Conservation (phyloP, 2,113 vertebrate species). For the Takifugu flavidus region DNA sequence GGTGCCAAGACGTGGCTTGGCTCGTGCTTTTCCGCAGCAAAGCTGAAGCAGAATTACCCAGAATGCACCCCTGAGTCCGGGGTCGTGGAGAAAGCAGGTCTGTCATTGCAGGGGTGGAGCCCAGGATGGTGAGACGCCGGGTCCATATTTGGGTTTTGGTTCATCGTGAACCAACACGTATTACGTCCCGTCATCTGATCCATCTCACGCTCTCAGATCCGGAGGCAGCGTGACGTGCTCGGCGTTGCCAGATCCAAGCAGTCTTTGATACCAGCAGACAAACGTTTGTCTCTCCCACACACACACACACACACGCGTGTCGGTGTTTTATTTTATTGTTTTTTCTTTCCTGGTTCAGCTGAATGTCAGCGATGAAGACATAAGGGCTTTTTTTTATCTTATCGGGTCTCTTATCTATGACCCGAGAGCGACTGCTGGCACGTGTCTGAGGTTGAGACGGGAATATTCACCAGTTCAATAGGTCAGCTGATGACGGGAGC, state of each 20-base stretch:
- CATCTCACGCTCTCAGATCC: too few relatives aligned
- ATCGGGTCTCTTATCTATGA: conserved; percentile 13
- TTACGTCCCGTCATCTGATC: too few relatives aligned
- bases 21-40: conserved; percentile 50
- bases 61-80: too few relatives aligned
- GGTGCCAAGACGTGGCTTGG: conserved; percentile 70
- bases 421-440: not conserved
- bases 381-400: conserved; percentile 36
- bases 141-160: too few relatives aligned
- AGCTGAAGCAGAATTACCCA: conserved; percentile 23
- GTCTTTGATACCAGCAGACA: conserved; percentile 6
- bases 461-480: not conserved
- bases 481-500: not conserved
- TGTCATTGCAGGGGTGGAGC: too few relatives aligned
- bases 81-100: too few relatives aligned
- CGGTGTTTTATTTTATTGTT: not conserved
- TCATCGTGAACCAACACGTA: too few relatives aligned
- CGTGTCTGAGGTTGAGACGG: conserved; percentile 2
- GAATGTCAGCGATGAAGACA: conserved; percentile 25
- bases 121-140: too few relatives aligned
- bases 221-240: not conserved
- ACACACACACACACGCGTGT: not conserved
- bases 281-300: not conserved
- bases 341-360: conserved; percentile 38
- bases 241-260: not conserved